Conservation (phyloP, 2,797 vertebrate genomes). For the Acanthurus tractus region DNA sequence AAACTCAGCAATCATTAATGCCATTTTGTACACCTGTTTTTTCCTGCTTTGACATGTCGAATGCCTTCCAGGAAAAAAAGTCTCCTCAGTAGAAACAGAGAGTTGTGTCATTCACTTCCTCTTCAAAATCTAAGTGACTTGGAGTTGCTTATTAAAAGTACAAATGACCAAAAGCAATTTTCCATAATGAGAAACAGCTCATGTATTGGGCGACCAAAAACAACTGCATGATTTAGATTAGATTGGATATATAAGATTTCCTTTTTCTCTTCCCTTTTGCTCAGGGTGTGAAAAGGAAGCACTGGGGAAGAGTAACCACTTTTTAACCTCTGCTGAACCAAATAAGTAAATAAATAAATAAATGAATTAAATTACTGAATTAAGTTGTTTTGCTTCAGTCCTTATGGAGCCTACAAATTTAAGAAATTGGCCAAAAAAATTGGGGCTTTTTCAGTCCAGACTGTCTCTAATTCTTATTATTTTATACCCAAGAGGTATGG, state of each 20-base stretch:
- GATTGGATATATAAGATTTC: no score
- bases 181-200: background rate
- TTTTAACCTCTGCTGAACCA: no score
- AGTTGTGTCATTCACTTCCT: background rate
- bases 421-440: background rate
- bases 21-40: background rate
- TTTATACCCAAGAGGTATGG: background rate
- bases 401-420: background rate
- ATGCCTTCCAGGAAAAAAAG: background rate
- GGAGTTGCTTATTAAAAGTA: background rate
- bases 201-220: background rate
- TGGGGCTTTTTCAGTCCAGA: background rate
- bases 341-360: no score
- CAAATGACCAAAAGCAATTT: background rate
- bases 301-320: no score
- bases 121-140: background rate
- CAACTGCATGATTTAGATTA: background rate
- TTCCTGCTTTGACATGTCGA: background rate
- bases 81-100: background rate
- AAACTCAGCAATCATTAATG: background rate
- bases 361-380: no score
- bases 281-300: no score
- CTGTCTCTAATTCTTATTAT: background rate
- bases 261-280: no score
- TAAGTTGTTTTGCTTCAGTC: background rate